Evolutionary conservation across 2,888 invertebrate species (phyloP).

Genomic region (Antitype chi): DNA sequence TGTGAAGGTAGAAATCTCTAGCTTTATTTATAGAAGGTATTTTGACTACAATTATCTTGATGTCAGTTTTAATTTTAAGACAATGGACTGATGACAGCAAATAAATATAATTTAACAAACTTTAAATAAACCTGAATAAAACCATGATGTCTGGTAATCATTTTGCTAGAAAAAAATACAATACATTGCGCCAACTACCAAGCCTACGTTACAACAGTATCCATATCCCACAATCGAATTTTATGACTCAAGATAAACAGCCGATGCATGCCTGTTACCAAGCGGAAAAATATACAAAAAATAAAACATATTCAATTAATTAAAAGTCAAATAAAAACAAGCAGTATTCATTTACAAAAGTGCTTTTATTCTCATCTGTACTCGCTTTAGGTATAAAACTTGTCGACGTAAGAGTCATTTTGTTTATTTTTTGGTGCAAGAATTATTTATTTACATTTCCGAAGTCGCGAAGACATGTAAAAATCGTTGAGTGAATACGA

Average conservation of each 20-base stretch:
- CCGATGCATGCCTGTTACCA: constrained; percentile 26
- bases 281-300: constrained; percentile 18
- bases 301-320: constrained; percentile 31
- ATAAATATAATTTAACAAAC: neutral
- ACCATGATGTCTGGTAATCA: neutral
- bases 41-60: neutral
- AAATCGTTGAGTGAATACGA: constrained; percentile 55
- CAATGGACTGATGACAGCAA: neutral
- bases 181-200: neutral
- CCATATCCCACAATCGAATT: constrained; percentile 27
- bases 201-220: neutral
- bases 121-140: neutral
- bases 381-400: constrained; percentile 42
- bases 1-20: neutral
- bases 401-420: constrained; percentile 29
- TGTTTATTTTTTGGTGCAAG: constrained; percentile 61
- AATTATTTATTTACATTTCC: constrained; percentile 66
- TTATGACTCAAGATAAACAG: constrained; percentile 30
- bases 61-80: neutral
- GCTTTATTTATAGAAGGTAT: neutral
- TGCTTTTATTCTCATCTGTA: constrained; percentile 45
- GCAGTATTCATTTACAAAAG: constrained; percentile 43
- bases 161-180: neutral
- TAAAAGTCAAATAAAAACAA: constrained; percentile 46
- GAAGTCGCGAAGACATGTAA: constrained; percentile 58